phyloP scores from a whole-genome alignment of 2,113 vertebrate species.

The Chinchilla lanigera region DNA sequence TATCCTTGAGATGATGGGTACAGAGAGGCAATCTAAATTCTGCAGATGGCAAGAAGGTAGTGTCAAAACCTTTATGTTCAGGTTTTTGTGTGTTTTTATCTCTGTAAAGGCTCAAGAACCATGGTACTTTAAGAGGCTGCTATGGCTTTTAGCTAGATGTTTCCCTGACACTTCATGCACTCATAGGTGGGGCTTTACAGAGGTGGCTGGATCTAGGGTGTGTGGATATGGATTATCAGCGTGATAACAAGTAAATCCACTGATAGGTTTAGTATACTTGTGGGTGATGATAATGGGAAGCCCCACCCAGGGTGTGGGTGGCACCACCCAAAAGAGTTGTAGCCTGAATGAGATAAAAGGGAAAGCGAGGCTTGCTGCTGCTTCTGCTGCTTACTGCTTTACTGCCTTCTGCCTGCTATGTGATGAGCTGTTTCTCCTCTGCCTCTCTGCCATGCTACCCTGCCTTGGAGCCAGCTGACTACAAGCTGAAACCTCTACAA shows the following conservation, averaged over 20 bases:
- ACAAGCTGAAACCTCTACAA: background rate
- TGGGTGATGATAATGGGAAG: background rate
- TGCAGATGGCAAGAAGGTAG: background rate
- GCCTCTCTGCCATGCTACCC: background rate
- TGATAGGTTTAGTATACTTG: background rate
- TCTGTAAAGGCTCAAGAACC: background rate
- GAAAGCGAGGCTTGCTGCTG: background rate
- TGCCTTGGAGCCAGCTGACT: background rate
- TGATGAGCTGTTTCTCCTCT: background rate
- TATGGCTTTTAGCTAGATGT: background rate
- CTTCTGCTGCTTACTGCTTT: background rate
- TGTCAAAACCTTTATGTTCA: background rate
- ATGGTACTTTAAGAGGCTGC: background rate
- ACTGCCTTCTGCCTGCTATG: background rate
- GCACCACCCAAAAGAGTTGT: background rate
- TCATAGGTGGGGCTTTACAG: background rate
- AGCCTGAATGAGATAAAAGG: background rate
- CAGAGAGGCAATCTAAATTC: background rate
- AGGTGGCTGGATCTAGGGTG: background rate
- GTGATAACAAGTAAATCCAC: background rate
- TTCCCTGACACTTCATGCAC: background rate
- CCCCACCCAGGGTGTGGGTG: background rate
- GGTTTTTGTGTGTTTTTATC: background rate
- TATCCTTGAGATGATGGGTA: background rate
- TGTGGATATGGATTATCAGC: background rate